Evolutionary conservation across 2,113 vertebrate species (phyloP).

Genomic region (Mobula birostris): DNA sequence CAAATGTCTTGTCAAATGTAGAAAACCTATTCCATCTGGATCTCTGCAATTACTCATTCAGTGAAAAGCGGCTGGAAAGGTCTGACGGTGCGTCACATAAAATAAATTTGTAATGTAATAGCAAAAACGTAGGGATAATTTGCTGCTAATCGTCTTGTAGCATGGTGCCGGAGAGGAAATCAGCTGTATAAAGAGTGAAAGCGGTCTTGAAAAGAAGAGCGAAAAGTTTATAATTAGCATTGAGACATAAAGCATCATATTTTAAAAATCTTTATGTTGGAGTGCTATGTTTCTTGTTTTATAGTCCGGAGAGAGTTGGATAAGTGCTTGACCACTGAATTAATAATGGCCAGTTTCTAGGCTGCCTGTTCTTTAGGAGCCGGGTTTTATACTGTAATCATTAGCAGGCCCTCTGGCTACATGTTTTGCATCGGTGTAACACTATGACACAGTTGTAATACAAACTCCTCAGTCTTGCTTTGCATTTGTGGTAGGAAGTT

Average conservation of each 20-base stretch:
- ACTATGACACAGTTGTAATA: conserved; percentile 71
- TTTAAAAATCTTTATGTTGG: conserved; percentile 37
- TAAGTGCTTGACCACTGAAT: conserved; percentile 54
- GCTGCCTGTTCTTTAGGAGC: conserved; percentile 40
- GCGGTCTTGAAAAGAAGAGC: conserved; percentile 21
- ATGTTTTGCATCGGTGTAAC: conserved; percentile 73
- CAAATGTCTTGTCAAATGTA: conserved; percentile 39
- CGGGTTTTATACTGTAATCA: conserved; percentile 65
- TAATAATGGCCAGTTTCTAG: conserved; percentile 46
- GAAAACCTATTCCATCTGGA: conserved; percentile 38
- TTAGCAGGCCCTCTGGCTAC: conserved; percentile 77
- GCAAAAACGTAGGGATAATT: conserved; percentile 43
- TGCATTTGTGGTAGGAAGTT: conserved; percentile 65
- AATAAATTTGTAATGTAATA: conserved; percentile 12
- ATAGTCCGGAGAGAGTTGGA: conserved; percentile 37
- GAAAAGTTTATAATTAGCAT: conserved; percentile 34
- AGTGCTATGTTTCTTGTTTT: conserved; percentile 36
- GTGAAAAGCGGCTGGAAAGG: conserved; percentile 34
- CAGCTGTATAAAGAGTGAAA: conserved; percentile 31
- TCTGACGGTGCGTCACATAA: not conserved
- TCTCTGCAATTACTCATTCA: conserved; percentile 27
- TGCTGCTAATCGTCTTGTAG: conserved; percentile 40
- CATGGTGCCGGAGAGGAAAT: conserved; percentile 27
- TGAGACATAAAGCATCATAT: conserved; percentile 34
- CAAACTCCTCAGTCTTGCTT: conserved; percentile 64